These are phyloP conservation scores for Galeopsomyia nigrocyanea DNA, from an alignment of 2,888 invertebrate genomes.

Conservation along the genomic window DNA sequence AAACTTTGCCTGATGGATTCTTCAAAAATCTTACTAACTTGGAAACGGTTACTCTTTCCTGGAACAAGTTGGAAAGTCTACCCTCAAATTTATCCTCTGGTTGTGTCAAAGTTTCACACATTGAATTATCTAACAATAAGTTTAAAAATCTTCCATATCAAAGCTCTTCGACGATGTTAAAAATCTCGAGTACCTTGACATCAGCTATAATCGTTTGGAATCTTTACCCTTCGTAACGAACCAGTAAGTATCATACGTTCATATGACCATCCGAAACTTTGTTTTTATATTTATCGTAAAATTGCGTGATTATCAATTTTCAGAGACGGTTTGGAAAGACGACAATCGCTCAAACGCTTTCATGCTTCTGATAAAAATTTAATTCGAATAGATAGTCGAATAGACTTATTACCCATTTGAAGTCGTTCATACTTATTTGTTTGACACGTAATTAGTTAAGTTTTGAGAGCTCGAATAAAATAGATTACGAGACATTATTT, in stretches of 20 bases:
- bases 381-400: conserved; percentile 59
- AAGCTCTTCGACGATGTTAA: too few species aligned
- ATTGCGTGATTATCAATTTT: not conserved
- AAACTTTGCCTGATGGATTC: conserved; percentile 72
- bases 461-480: conserved; percentile 65
- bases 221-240: too few species aligned
- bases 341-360: conserved; percentile 58
- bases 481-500: conserved; percentile 76
- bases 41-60: conserved; percentile 72
- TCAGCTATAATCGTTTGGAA: too few species aligned
- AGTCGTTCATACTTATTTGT: conserved; percentile 70
- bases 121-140: too few species aligned
- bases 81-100: conserved; percentile 68
- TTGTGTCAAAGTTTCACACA: too few species aligned
- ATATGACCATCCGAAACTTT: conserved; percentile 76
- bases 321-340: conserved; percentile 8
- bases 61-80: conserved; percentile 72
- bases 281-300: conserved; percentile 44
- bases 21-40: conserved; percentile 75
- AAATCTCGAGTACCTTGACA: too few species aligned
- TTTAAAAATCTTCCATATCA: too few species aligned
- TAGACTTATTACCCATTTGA: conserved; percentile 72
- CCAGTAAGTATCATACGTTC: conserved; percentile 73
- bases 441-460: conserved; percentile 73
- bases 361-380: conserved; percentile 71